Conservation (phyloP, 2,113 vertebrate genomes). For the Albula goreensis region DNA sequence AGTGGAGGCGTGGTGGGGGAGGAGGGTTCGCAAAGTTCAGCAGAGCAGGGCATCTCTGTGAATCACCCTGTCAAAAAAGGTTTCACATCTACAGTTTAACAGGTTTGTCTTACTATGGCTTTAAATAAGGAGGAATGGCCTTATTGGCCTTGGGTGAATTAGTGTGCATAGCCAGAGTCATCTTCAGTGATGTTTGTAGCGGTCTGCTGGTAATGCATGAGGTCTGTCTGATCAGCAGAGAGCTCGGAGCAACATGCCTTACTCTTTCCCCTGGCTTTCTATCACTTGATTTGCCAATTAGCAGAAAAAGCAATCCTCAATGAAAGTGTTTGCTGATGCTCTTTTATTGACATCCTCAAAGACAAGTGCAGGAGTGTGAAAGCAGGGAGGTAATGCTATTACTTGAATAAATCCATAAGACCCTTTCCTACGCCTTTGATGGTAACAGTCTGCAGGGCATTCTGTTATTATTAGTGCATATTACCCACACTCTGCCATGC, state of each 20-base stretch:
- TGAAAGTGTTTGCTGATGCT: not conserved
- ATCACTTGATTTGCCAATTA: no score
- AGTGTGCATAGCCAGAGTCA: constrained; percentile 34
- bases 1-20: not conserved
- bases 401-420: not conserved
- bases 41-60: not conserved
- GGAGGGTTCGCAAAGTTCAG: not conserved
- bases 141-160: constrained; percentile 25
- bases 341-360: not conserved
- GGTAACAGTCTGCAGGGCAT: not conserved
- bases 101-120: constrained; percentile 39
- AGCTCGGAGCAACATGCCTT: not conserved
- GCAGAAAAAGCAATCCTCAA: not conserved
- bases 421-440: not conserved
- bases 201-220: constrained; percentile 29
- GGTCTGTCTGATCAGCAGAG: constrained; percentile 41
- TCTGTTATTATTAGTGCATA: not conserved
- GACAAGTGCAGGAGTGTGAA: not conserved
- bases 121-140: constrained; percentile 46
- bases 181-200: constrained; percentile 32
- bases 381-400: not conserved
- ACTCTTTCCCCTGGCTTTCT: not conserved
- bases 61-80: not conserved
- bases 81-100: constrained; percentile 39
- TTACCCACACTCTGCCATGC: not conserved